Evolutionary conservation across 2,797 vertebrate genomes (phyloP).

Genomic region (Lutjanus campechanus): DNA sequence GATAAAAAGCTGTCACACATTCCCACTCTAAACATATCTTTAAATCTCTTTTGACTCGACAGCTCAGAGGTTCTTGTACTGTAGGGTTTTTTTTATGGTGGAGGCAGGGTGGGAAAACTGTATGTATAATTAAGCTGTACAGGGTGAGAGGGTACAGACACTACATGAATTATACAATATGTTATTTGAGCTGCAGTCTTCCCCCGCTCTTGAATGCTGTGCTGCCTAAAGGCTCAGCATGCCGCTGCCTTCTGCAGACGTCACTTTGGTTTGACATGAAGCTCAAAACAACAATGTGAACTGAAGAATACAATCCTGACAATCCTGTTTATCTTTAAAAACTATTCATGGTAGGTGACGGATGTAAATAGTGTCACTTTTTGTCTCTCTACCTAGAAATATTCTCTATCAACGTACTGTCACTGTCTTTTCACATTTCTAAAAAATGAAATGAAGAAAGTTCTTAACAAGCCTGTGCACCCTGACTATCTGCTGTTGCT

Average conservation of each 20-base stretch:
- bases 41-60: constrained; percentile 23
- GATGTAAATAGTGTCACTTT: not conserved
- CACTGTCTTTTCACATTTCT: not conserved
- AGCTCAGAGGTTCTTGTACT: constrained; percentile 18
- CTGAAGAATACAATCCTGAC: not conserved
- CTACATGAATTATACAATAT: constrained; percentile 70
- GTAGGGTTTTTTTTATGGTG: not conserved
- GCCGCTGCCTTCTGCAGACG: constrained; percentile 18
- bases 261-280: constrained; percentile 5
- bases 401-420: not conserved
- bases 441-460: not conserved
- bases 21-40: constrained; percentile 12
- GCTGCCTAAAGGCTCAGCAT: constrained; percentile 30
- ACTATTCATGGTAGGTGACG: fast-evolving
- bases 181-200: constrained; percentile 61
- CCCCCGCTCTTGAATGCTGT: constrained; percentile 17
- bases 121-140: constrained; percentile 69
- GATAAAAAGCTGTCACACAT: constrained; percentile 1
- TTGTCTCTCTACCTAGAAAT: not conserved
- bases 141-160: constrained; percentile 66
- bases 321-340: not conserved
- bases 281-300: not conserved
- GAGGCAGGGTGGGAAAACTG: constrained; percentile 11
- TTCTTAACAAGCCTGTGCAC: not conserved
- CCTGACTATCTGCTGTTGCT: not conserved